Evolutionary conservation across 2,797 vertebrate genomes (phyloP).

Genomic region (Gobio occitaniae): DNA sequence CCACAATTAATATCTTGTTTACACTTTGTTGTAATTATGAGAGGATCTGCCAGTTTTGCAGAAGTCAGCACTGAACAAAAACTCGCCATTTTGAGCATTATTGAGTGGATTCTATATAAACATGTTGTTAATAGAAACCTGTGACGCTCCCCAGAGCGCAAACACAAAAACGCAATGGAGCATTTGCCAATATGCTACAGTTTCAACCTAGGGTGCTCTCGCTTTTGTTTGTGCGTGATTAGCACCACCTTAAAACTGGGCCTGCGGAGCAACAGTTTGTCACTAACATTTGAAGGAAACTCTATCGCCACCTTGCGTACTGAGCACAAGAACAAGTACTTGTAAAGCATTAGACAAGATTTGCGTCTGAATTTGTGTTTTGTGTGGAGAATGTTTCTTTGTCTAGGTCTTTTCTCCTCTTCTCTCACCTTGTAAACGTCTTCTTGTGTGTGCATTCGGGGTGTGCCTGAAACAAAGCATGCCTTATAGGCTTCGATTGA

Average conservation of each 20-base stretch:
- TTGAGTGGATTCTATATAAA: background rate
- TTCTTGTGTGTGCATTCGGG: background rate
- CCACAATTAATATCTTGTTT: background rate
- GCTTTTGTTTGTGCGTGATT: background rate
- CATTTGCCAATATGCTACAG: background rate
- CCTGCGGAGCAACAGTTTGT: background rate
- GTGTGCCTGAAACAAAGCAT: slow-evolving; percentile 41
- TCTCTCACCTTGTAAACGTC: background rate
- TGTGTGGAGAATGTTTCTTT: background rate
- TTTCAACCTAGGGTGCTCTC: background rate
- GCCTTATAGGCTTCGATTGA: background rate
- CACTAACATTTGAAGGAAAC: background rate
- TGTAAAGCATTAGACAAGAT: background rate
- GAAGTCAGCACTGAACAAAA: background rate
- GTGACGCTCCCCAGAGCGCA: too few relatives aligned
- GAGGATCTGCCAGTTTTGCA: background rate
- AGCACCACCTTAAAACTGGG: background rate
- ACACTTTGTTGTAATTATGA: background rate
- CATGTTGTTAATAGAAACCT: too few relatives aligned
- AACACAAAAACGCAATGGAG: too few relatives aligned
- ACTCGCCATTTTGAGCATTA: background rate
- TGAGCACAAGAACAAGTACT: background rate
- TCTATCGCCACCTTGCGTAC: background rate
- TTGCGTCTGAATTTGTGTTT: background rate
- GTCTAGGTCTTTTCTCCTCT: background rate